A percentile compares a stretch with the other conserved stretches of the same genome.
phyloP scores from a whole-genome alignment of 2,797 vertebrate genomes.

The Pristis pectinata region DNA sequence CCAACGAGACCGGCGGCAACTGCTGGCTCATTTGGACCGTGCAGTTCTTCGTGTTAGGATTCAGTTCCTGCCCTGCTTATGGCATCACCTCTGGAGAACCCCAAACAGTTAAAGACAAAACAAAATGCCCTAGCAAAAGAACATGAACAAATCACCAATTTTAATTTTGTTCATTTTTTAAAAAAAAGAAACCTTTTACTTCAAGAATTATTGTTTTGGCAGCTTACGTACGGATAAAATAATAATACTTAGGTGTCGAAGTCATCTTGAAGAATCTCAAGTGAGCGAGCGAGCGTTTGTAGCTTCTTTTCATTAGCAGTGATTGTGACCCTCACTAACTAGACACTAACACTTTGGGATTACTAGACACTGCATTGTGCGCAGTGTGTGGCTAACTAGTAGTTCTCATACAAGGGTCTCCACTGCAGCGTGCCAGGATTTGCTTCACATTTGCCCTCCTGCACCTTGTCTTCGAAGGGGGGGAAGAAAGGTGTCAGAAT shows the following conservation, averaged over 20 bases:
- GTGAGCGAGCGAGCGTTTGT: conserved; percentile 52
- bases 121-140: not conserved
- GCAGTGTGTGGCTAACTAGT: conserved; percentile 74
- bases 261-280: conserved; percentile 46
- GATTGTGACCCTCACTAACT: conserved; percentile 51
- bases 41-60: not conserved
- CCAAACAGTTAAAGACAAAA: not conserved
- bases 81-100: not conserved
- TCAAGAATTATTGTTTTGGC: conserved; percentile 32
- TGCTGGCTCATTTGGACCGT: too few relatives aligned
- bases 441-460: conserved; percentile 42
- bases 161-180: not conserved
- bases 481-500: conserved; percentile 33
- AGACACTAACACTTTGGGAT: conserved; percentile 68
- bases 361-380: conserved; percentile 92
- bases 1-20: too few relatives aligned
- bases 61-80: not conserved
- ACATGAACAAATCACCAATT: conserved; percentile 27
- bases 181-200: not conserved
- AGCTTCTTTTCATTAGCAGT: conserved; percentile 53
- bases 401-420: conserved; percentile 53
- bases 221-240: conserved; percentile 37
- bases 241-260: conserved; percentile 37
- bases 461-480: conserved; percentile 36
- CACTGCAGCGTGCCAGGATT: conserved; percentile 38